Conservation (phyloP, 2,888 invertebrate genomes). For the Heteromurus nitidus region DNA sequence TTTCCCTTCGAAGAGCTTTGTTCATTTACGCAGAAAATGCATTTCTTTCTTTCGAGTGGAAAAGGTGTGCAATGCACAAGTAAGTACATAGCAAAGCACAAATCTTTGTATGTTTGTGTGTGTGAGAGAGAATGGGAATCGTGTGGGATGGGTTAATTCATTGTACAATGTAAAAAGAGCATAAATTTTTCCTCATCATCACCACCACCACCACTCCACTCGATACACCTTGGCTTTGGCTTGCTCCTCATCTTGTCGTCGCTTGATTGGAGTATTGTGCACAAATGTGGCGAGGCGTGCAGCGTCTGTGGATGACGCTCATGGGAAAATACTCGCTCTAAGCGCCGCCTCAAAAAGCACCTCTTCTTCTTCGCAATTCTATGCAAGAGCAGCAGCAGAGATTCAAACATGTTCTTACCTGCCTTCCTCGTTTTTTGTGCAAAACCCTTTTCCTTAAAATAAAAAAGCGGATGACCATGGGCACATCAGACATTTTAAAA, state of each 20-base stretch:
- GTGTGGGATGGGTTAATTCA: no score
- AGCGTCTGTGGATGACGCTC: constrained; percentile 30
- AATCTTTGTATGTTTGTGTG: background rate
- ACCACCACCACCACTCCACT: no score
- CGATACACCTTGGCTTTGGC: background rate
- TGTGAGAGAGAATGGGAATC: no score
- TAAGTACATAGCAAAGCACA: constrained; percentile 15
- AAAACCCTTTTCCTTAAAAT: constrained; percentile 8
- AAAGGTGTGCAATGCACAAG: constrained; percentile 20
- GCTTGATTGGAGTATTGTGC: constrained; percentile 67
- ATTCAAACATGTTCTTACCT: no score
- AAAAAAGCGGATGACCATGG: background rate
- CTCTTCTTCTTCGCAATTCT: background rate
- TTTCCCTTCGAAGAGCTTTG: constrained; percentile 21
- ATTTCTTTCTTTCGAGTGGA: constrained; percentile 22
- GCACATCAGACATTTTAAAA: background rate
- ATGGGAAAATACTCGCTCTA: constrained; percentile 53
- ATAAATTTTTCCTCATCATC: no score
- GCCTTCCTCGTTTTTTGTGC: constrained; percentile 26
- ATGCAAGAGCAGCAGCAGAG: background rate
- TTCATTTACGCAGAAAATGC: constrained; percentile 65
- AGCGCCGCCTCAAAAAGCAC: constrained; percentile 49
- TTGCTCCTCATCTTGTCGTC: constrained; percentile 35
- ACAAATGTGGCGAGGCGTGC: constrained; percentile 54
- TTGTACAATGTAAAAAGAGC: no score